A percentile compares a stretch with the other conserved stretches of the same genome.
Conservation (phyloP, 2,797 vertebrate genomes). For the Phylloscopus collybita region DNA sequence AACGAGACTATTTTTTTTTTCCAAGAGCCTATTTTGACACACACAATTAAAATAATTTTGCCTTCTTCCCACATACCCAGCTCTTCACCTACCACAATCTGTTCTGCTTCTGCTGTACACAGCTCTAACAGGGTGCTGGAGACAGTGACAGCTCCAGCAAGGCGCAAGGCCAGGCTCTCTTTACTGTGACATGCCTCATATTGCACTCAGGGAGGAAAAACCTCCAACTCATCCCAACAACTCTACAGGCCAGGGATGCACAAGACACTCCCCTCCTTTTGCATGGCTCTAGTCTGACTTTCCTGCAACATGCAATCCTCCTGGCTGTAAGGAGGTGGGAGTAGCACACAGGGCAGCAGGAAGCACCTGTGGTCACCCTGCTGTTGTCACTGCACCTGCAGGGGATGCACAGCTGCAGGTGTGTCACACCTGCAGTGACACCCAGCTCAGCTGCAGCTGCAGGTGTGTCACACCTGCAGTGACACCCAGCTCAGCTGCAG, state of each 20-base stretch:
- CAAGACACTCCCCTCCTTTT: background rate
- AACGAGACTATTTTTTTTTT: background rate
- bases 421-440: background rate
- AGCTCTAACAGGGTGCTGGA: background rate
- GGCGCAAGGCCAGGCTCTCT: background rate
- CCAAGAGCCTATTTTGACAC: constrained; percentile 4
- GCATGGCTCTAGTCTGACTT: background rate
- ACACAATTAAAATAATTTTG: constrained; percentile 15
- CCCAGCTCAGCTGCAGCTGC: background rate
- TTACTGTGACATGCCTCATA: background rate
- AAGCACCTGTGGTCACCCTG: background rate
- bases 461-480: background rate
- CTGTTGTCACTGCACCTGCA: fast-evolving
- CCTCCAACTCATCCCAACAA: background rate
- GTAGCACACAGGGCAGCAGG: background rate
- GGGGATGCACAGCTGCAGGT: background rate
- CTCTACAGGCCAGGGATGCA: background rate
- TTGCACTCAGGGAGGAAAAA: background rate
- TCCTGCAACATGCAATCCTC: fast-evolving
- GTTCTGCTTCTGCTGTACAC: constrained; percentile 12
- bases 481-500: background rate
- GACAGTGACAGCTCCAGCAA: background rate
- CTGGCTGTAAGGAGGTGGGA: background rate
- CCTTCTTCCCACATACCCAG: constrained; percentile 22
- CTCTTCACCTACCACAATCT: constrained; percentile 42